Evolutionary conservation across 2,888 invertebrate species (phyloP).

Genomic region (Cordylochernes scorpioides): DNA sequence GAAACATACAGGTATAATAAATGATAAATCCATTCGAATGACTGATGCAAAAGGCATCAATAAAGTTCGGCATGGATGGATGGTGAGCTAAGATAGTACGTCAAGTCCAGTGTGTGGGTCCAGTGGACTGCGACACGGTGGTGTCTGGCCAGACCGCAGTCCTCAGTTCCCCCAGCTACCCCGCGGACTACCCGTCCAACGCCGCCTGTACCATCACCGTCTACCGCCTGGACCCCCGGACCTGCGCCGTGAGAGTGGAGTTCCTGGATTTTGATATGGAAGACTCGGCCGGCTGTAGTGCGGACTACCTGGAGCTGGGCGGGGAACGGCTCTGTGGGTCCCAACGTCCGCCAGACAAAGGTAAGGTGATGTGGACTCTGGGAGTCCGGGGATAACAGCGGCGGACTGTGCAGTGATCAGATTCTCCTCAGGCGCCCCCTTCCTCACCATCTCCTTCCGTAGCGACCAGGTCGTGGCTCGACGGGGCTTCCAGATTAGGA

Average conservation of each 20-base stretch:
- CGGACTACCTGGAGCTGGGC: conserved; percentile 14
- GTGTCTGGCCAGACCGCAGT: conserved; percentile 7
- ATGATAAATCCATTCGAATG: too few species aligned
- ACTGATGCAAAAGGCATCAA: too few species aligned
- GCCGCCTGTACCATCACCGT: conserved; percentile 12
- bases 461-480: conserved; percentile 13
- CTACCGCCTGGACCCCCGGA: conserved; percentile 5
- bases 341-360: conserved; percentile 5
- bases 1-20: too few species aligned
- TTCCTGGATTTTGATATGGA: conserved; percentile 16
- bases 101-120: too few species aligned
- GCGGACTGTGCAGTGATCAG: too few species aligned
- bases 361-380: too few species aligned
- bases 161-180: conserved; percentile 12
- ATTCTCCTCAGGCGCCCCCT: too few species aligned
- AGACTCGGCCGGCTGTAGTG: conserved; percentile 8
- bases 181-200: conserved; percentile 10
- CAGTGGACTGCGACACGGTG: conserved; percentile 10
- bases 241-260: conserved; percentile 15
- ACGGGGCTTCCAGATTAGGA: conserved; percentile 14
- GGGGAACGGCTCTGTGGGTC: conserved; percentile 11
- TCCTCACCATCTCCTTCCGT: too few species aligned
- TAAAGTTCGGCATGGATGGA: too few species aligned
- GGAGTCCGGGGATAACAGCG: too few species aligned
- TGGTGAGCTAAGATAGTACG: too few species aligned